Evolutionary conservation across 2,113 vertebrate genomes (phyloP), one percentile per base, ranked within the genome.

Genomic region (Paramormyrops kingsleyae): DNA sequence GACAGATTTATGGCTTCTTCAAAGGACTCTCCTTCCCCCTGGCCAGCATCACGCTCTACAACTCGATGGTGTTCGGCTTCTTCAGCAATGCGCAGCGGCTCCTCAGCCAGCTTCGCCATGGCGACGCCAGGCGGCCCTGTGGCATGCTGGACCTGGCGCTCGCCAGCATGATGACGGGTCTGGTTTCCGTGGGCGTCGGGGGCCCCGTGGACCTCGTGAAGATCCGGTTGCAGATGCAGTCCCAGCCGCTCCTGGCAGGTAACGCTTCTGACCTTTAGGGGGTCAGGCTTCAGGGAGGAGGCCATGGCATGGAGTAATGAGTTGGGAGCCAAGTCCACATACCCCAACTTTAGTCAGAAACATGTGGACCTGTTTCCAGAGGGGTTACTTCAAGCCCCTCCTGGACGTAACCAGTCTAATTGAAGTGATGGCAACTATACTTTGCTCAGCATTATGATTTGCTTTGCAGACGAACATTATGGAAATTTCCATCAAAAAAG

Each of bases 11-110:
- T 0, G 98, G 98, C 2, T 99, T 99, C 95, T 99, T 99, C 95
- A 99, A 99, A 93, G 99, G 99, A 90, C 97, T 99, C 96, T 98
- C 98, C n/a, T 99, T 99, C 93, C 99, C 99, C 0, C 91, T 99
- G 94, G 97, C 97, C 93, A 98, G 96, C 94, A 95, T 98, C 1
- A 96, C 98, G 0, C 59, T 98, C 88, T 99, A 99, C 95, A 99
- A 97, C 95, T 99, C 98, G 0, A 92, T 97, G 89, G 98, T 99
- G 44, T 99, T 99, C 0, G 98, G 99, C 0, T 96, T 97, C 92
- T 99, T 98, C 96, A 97, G 97, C 90, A 98, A 96, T 92, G 95
- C 95, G 0, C 97, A 97, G 90, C 94, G 97, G 47, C 39, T 97
- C 50, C 97, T 99, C 21, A 94, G 95, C 92, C 94, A 94, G 93